Percentiles rank a stretch among this genome's conserved stretches.
Evolutionary conservation across 2,797 vertebrate species (phyloP).

Genomic region (Intellagama lesueurii): DNA sequence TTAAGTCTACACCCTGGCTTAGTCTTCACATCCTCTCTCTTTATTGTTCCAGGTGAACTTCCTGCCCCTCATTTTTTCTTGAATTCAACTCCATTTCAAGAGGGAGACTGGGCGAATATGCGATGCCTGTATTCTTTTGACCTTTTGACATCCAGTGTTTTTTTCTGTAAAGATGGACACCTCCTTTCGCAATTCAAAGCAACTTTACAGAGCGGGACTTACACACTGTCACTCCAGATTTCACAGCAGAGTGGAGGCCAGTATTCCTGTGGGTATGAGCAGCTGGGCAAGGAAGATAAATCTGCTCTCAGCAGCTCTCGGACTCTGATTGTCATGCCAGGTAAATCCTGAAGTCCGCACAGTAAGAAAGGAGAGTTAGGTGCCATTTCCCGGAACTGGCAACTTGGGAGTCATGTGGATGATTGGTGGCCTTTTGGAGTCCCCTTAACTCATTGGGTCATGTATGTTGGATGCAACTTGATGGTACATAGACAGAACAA

Average conservation of each 20-base stretch:
- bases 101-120: background rate
- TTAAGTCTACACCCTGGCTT: background rate
- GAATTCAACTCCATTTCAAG: no score
- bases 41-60: conserved; percentile 3
- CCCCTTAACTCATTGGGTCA: no score
- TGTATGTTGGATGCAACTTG: no score
- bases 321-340: background rate
- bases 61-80: background rate
- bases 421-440: no score
- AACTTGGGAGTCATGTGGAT: no score
- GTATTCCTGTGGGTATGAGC: background rate
- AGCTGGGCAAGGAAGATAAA: background rate
- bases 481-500: no score
- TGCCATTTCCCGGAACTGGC: background rate
- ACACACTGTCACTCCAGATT: background rate
- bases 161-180: background rate
- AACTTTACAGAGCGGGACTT: accelerated
- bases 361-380: background rate
- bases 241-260: background rate
- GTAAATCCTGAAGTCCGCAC: background rate
- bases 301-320: background rate
- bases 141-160: background rate
- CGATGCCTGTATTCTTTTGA: background rate
- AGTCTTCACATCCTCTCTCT: background rate
- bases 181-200: background rate